Evolutionary conservation across 30 jellyfish, hydroid and myxozoan species (phyloP).

Genomic region (Pseudorhiza aurosa): DNA sequence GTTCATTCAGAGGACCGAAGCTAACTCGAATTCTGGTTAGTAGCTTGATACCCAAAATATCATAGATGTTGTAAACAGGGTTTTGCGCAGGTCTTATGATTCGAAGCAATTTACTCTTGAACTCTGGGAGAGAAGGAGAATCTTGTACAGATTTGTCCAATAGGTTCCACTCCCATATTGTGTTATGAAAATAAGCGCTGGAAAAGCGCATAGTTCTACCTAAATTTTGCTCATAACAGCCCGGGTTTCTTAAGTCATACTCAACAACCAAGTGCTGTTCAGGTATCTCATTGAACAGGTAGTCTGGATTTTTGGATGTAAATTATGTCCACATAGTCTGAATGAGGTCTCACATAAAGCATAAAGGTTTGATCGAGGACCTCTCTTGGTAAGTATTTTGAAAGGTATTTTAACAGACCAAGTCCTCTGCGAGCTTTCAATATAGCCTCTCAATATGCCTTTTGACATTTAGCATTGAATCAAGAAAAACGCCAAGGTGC

Average conservation of each 20-base stretch:
- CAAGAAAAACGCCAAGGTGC: conserved; percentile 22
- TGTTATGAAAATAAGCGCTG: conserved; percentile 38
- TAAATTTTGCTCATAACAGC: conserved; percentile 11
- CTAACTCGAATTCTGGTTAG: conserved; percentile 27
- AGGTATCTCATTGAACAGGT: conserved; percentile 24
- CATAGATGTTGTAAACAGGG: conserved; percentile 22
- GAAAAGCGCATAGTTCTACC: conserved; percentile 30
- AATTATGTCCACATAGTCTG: background rate
- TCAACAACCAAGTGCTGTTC: conserved; percentile 15
- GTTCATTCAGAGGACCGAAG: conserved; percentile 22
- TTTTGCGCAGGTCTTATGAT: conserved; percentile 37
- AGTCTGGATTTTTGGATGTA: conserved; percentile 32
- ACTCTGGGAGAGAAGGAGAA: conserved; percentile 25
- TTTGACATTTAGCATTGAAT: conserved; percentile 12
- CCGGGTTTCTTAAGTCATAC: conserved; percentile 24
- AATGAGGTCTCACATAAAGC: background rate
- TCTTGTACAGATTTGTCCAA: conserved; percentile 17
- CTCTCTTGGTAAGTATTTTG: conserved; percentile 38
- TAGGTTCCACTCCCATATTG: conserved; percentile 36
- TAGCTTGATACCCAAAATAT: conserved; percentile 10
- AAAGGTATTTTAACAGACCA: conserved; percentile 12
- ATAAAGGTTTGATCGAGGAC: conserved; percentile 42
- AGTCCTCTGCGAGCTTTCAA: conserved; percentile 12
- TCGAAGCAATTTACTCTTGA: conserved; percentile 21
- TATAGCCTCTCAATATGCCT: conserved; percentile 24